A percentile compares a stretch with the other conserved stretches of the same genome.
phyloP scores from a whole-genome alignment of 1,140 invertebrate genomes.

The Meloidogyne exigua region DNA sequence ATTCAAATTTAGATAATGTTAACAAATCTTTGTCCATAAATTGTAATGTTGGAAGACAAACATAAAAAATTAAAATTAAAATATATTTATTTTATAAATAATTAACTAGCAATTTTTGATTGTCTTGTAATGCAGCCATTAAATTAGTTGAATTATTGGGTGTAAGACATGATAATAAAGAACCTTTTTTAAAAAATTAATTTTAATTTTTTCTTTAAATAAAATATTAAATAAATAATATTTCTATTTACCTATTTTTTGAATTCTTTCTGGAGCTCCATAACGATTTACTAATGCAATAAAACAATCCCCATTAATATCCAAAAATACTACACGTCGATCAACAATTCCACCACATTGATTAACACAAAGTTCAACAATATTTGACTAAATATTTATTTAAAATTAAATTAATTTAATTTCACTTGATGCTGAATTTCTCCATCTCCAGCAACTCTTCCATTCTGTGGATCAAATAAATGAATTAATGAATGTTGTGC shows the following conservation, averaged over 20 bases:
- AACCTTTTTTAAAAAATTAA: constrained; percentile 66
- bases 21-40: constrained; percentile 76
- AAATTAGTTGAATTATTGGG: constrained; percentile 83
- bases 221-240: neutral
- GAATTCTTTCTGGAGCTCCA: constrained; percentile 67
- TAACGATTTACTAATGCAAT: constrained; percentile 73
- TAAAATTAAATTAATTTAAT: neutral
- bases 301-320: constrained; percentile 78
- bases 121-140: constrained; percentile 78
- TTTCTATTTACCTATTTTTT: constrained; percentile 73
- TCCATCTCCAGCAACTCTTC: constrained; percentile 73
- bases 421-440: constrained; percentile 68
- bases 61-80: neutral
- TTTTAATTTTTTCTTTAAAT: neutral
- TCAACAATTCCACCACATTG: constrained; percentile 74
- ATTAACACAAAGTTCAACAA: constrained; percentile 76
- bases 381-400: constrained; percentile 68
- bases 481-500: constrained; percentile 79
- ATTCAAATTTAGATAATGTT: constrained; percentile 70
- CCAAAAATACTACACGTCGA: constrained; percentile 76
- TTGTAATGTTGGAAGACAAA: constrained; percentile 73
- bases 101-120: constrained; percentile 77
- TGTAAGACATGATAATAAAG: constrained; percentile 76
- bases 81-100: constrained; percentile 65
- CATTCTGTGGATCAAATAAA: constrained; percentile 77